phyloP scores from a whole-genome alignment of 2,888 invertebrate genomes.

The Atrina japonica region DNA sequence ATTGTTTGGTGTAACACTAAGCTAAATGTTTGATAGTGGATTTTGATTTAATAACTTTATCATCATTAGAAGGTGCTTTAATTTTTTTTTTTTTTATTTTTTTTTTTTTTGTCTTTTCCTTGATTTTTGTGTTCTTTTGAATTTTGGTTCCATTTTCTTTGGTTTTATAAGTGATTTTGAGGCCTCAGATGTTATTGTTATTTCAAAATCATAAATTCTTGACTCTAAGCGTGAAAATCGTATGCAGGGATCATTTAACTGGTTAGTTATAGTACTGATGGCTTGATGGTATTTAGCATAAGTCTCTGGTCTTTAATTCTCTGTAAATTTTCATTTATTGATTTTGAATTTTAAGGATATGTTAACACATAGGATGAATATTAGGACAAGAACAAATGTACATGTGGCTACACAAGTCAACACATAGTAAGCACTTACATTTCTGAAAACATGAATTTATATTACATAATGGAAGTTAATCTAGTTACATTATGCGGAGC shows the following conservation, averaged over 20 bases:
- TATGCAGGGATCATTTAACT: background rate
- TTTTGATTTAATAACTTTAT: no score
- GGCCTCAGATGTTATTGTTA: background rate
- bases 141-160: no score
- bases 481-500: background rate
- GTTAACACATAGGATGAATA: slow-evolving; percentile 8
- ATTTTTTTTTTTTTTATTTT: no score
- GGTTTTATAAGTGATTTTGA: no score
- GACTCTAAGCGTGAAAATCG: background rate
- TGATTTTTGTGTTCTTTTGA: no score
- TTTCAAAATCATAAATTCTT: background rate
- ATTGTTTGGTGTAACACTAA: no score
- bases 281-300: no score
- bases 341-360: slow-evolving; percentile 25
- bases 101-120: no score
- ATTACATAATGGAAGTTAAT: background rate
- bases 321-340: no score
- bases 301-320: no score
- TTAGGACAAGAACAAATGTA: slow-evolving; percentile 10
- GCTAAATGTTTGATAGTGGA: no score
- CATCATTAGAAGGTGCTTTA: no score
- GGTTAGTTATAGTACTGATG: background rate
- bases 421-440: slow-evolving; percentile 13
- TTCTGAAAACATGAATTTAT: slow-evolving; percentile 13
- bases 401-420: slow-evolving; percentile 14